phyloP scores from a whole-genome alignment of 2,888 invertebrate genomes.

The Adelphocoris suturalis region DNA sequence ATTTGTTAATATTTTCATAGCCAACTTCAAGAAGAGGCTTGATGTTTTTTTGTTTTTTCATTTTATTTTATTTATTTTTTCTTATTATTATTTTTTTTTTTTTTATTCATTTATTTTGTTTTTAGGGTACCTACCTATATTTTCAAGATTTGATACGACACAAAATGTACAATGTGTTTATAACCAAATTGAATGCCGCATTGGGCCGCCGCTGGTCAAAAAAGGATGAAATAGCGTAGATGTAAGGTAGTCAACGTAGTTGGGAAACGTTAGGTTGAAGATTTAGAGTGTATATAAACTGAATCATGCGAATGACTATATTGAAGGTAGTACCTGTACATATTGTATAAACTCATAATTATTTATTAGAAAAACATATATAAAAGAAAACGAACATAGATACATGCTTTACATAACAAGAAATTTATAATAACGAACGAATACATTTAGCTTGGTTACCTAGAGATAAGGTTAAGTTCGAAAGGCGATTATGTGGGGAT shows the following conservation, averaged over 20 bases:
- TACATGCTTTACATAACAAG: neutral
- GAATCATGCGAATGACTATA: neutral
- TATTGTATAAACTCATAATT: neutral
- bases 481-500: neutral
- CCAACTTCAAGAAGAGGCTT: too few relatives aligned
- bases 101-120: too few relatives aligned
- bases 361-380: neutral
- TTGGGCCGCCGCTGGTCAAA: neutral
- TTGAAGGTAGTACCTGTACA: constrained; percentile 21
- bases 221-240: neutral
- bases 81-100: too few relatives aligned
- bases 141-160: constrained; percentile 11
- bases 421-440: neutral
- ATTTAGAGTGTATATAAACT: neutral
- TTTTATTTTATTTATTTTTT: too few relatives aligned
- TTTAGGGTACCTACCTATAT: neutral
- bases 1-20: too few relatives aligned
- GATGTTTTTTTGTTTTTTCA: too few relatives aligned
- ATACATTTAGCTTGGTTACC: neutral
- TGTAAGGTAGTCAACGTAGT: neutral
- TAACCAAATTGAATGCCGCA: neutral
- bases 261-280: neutral
- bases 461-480: neutral
- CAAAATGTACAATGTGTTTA: constrained; percentile 7
- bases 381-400: neutral